These are phyloP conservation scores for Echiichthys vipera DNA, from an alignment of 2,797 vertebrate species.

Conservation along the genomic window DNA sequence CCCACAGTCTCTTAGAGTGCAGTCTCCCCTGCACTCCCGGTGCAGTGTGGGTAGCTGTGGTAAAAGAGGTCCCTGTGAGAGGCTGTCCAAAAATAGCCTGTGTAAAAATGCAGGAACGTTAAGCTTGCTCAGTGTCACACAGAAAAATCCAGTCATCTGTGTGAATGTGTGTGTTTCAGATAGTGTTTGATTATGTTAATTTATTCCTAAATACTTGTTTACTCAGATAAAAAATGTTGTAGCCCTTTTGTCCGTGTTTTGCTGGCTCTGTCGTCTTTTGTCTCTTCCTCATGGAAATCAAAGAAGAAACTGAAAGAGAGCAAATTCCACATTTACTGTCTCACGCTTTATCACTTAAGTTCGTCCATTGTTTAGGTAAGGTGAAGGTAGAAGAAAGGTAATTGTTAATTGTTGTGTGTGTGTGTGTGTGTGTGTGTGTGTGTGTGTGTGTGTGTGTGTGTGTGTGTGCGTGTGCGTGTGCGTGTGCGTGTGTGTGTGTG, in stretches of 20 bases:
- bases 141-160: constrained; percentile 49
- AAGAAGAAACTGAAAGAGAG: constrained; percentile 6
- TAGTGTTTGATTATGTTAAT: constrained; percentile 49
- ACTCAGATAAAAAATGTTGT: constrained; percentile 53
- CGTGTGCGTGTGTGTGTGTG: no score
- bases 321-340: neutral
- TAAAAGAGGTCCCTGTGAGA: constrained; percentile 80
- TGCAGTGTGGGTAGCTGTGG: constrained; percentile 81
- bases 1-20: constrained; percentile 77
- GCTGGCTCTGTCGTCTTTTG: constrained; percentile 5
- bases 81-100: constrained; percentile 77
- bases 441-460: no score
- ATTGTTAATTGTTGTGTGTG: no score
- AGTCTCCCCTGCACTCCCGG: constrained; percentile 72
- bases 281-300: constrained; percentile 2
- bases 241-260: constrained; percentile 5
- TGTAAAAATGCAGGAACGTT: constrained; percentile 74
- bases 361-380: no score
- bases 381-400: no score
- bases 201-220: constrained; percentile 55
- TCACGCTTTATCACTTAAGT: no score
- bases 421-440: no score
- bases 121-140: constrained; percentile 48
- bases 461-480: no score
- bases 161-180: constrained; percentile 16